Conservation (phyloP, 2,888 invertebrate species). For the Hedychridium roseum region DNA sequence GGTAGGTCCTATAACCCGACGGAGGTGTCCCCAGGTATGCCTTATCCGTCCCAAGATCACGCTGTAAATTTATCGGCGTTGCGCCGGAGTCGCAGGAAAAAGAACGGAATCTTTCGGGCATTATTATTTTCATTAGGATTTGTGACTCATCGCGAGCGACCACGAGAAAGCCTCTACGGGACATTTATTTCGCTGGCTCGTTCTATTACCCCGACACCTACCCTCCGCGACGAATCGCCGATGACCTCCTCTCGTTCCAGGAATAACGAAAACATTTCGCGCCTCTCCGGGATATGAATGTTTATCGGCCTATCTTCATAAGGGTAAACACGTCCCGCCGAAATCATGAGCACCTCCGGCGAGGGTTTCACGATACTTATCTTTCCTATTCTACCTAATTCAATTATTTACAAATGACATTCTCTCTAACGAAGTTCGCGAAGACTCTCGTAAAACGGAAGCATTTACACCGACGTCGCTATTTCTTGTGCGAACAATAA, state of each 20-base stretch:
- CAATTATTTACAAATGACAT: too few relatives aligned
- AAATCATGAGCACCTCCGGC: too few relatives aligned
- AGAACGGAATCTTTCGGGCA: conserved; percentile 41
- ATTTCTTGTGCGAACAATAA: too few relatives aligned
- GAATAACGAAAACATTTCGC: neutral
- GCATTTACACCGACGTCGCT: too few relatives aligned
- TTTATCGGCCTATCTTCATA: too few relatives aligned
- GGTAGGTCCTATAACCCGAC: conserved; percentile 57
- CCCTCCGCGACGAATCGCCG: conserved; percentile 10
- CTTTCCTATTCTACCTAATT: too few relatives aligned
- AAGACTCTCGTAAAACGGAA: too few relatives aligned
- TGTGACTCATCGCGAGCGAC: conserved; percentile 55
- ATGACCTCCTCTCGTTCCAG: neutral
- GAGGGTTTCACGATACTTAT: too few relatives aligned
- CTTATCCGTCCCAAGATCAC: conserved; percentile 56
- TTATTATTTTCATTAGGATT: conserved; percentile 60
- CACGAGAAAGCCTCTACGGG: too few relatives aligned
- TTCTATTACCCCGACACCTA: conserved; percentile 26
- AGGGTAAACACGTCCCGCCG: too few relatives aligned
- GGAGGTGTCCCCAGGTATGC: conserved; percentile 62
- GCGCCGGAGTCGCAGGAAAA: conserved; percentile 30
- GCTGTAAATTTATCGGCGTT: conserved; percentile 59
- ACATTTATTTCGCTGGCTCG: conserved; percentile 35
- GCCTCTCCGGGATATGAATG: neutral
- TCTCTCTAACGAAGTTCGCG: too few relatives aligned